Evolutionary conservation across 2,888 invertebrate species (phyloP).

Genomic region (Escarpia spicata): DNA sequence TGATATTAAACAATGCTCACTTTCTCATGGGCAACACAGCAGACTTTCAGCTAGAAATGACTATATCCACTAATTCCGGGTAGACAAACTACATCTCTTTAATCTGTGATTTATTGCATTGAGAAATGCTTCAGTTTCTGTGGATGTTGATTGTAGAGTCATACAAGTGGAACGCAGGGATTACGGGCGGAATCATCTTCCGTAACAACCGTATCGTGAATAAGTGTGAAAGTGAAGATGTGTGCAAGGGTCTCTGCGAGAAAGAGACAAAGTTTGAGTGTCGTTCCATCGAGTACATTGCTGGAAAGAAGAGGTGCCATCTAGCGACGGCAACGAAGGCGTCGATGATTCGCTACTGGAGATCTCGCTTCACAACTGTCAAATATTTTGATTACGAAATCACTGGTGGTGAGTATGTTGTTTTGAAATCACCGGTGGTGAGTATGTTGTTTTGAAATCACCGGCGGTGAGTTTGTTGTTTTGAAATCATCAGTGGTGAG

Average conservation of each 20-base stretch:
- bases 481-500: not conserved
- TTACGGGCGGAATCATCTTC: not conserved
- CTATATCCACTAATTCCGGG: too few species aligned
- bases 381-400: not conserved
- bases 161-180: not conserved
- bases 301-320: not conserved
- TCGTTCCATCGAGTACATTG: not conserved
- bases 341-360: not conserved
- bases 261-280: not conserved
- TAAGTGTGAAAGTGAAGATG: not conserved
- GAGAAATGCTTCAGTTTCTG: not conserved
- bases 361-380: not conserved
- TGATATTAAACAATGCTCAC: too few species aligned
- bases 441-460: too few species aligned
- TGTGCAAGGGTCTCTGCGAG: not conserved
- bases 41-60: too few species aligned
- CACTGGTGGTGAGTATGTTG: constrained; percentile 12
- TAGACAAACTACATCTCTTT: too few species aligned
- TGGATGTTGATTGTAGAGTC: not conserved
- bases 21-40: too few species aligned
- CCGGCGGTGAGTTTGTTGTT: too few species aligned
- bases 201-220: not conserved
- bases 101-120: not conserved
- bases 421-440: not conserved
- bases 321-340: not conserved